Conservation (phyloP, 1,140 invertebrate species). For the Nilaparvata lugens region DNA sequence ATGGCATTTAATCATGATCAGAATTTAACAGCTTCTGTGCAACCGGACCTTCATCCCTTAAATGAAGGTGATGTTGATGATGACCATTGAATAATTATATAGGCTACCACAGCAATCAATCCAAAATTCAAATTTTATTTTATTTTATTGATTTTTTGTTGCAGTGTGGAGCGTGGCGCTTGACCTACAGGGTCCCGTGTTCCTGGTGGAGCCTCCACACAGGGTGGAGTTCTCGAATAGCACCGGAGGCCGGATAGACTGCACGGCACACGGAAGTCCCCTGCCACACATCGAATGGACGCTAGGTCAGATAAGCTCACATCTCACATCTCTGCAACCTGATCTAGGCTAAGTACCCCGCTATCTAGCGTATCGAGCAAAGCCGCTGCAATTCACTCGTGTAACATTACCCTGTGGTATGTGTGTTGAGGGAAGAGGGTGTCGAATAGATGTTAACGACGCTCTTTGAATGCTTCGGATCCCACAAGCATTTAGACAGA, state of each 20-base stretch:
- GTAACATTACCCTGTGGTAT: too few species aligned
- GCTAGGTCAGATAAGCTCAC: slow-evolving; percentile 29
- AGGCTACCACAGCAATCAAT: neutral
- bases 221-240: slow-evolving; percentile 80
- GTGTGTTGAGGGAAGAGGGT: too few species aligned
- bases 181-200: slow-evolving; percentile 68
- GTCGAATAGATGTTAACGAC: too few species aligned
- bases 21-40: too few species aligned
- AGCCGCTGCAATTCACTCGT: too few species aligned
- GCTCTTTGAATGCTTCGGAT: too few species aligned
- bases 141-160: neutral
- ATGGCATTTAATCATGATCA: too few species aligned
- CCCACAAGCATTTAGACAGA: too few species aligned
- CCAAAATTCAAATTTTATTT: neutral
- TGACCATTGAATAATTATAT: neutral
- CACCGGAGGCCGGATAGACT: slow-evolving; percentile 67
- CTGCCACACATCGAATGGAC: slow-evolving; percentile 64
- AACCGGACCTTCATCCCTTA: too few species aligned
- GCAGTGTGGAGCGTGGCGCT: slow-evolving; percentile 12
- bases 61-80: too few species aligned
- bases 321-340: neutral
- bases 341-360: too few species aligned
- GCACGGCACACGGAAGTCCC: slow-evolving; percentile 68
- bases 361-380: too few species aligned
- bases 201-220: slow-evolving; percentile 67